These are phyloP conservation scores for Clarias fuscus DNA, from an alignment of 2,797 vertebrate species.

Conservation along the genomic window DNA sequence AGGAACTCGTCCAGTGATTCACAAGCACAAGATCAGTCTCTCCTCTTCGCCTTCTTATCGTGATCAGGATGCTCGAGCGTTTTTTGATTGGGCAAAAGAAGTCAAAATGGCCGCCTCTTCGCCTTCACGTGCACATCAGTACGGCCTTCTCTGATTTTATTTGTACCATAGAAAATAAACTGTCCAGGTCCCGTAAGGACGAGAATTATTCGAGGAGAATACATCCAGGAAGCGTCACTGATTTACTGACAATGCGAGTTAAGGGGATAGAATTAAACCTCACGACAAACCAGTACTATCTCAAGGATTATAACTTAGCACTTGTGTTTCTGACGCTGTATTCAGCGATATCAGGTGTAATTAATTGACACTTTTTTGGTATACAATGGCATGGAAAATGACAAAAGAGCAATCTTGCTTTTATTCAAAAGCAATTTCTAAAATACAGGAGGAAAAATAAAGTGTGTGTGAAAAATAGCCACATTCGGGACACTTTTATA, in stretches of 20 bases:
- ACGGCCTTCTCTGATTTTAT: not conserved
- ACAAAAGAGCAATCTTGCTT: not conserved
- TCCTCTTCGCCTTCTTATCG: conserved; percentile 65
- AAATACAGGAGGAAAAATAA: not conserved
- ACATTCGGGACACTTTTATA: not conserved
- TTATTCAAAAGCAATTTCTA: not conserved
- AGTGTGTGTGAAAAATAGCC: not conserved
- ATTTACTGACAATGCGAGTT: not conserved
- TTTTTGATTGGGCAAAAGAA: conserved; percentile 68
- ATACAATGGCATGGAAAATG: not conserved
- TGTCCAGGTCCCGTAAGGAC: too few species aligned
- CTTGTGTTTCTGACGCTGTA: too few species aligned
- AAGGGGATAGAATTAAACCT: not conserved
- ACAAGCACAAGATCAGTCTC: conserved; percentile 55
- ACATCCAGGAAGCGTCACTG: not conserved
- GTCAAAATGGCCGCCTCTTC: conserved; percentile 51
- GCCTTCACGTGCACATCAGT: conserved; percentile 12
- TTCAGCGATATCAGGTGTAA: not conserved
- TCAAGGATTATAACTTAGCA: not conserved
- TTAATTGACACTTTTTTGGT: not conserved
- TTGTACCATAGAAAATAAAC: not conserved
- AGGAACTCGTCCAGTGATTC: too few species aligned
- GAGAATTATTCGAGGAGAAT: too few species aligned
- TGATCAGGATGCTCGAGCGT: conserved; percentile 73
- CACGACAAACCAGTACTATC: not conserved